A percentile compares a stretch with the other conserved stretches of the same genome.
phyloP scores from a whole-genome alignment of 2,797 vertebrate genomes.

The Oryzias sinensis region DNA sequence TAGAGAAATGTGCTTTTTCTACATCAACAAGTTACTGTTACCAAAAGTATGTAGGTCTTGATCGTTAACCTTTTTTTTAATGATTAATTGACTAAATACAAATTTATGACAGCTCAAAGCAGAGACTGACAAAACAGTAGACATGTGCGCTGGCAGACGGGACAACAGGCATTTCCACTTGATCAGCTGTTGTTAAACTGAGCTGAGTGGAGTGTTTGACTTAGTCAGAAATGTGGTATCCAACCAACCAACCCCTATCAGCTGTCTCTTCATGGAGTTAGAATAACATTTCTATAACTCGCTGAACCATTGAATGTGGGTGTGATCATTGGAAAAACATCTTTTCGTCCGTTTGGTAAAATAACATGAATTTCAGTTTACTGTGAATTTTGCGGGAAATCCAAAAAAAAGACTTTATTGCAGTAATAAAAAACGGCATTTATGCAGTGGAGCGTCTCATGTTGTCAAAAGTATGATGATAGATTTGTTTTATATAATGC shows the following conservation, averaged over 20 bases:
- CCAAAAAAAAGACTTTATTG: too few relatives aligned
- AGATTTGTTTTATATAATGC: too few relatives aligned
- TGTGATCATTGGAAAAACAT: too few relatives aligned
- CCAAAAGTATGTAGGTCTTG: neutral
- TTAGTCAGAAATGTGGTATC: constrained; percentile 10
- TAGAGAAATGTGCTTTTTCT: neutral
- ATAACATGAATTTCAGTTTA: too few relatives aligned
- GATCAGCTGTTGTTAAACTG: constrained; percentile 55
- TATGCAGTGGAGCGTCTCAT: too few relatives aligned
- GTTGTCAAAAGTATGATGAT: too few relatives aligned
- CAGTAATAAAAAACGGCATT: too few relatives aligned
- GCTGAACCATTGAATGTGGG: neutral
- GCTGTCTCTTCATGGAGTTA: constrained; percentile 15
- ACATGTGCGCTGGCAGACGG: constrained; percentile 38
- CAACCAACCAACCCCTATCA: constrained; percentile 19
- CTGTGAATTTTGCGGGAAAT: too few relatives aligned
- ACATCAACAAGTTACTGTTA: constrained; percentile 2
- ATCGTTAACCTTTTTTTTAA: neutral
- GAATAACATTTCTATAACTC: constrained; percentile 13
- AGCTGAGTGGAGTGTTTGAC: constrained; percentile 32
- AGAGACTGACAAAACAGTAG: constrained; percentile 26
- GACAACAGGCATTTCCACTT: constrained; percentile 29
- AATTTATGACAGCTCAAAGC: constrained; percentile 29
- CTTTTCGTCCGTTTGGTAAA: too few relatives aligned
- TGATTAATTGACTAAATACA: constrained; percentile 2